Conservation (phyloP, 2,797 vertebrate genomes). For the Muraenolepis orangiensis region DNA sequence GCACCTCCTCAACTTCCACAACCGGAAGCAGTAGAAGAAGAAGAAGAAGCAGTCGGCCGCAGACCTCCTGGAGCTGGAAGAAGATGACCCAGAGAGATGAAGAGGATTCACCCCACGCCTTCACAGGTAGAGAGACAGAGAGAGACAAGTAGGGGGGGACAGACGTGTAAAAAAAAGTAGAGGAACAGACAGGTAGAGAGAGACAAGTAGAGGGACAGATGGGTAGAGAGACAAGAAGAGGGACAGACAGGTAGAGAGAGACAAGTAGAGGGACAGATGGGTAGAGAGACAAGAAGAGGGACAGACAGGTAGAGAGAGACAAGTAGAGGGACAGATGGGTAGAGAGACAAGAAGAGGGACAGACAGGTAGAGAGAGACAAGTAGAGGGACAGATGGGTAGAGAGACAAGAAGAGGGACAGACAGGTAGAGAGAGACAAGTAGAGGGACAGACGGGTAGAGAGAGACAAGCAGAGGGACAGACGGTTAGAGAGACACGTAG, state of each 20-base stretch:
- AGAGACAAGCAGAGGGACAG: too few species aligned
- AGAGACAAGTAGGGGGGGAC: too few species aligned
- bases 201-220: not conserved
- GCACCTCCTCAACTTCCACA: not conserved
- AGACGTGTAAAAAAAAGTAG: too few species aligned
- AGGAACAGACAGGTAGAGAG: not conserved
- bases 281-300: not conserved
- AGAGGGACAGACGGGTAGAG: too few species aligned
- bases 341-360: too few species aligned
- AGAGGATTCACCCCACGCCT: slow-evolving; percentile 71
- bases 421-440: too few species aligned
- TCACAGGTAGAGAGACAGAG: slow-evolving; percentile 71
- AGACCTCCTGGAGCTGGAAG: not conserved
- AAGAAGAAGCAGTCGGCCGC: slow-evolving; percentile 59
- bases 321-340: too few species aligned
- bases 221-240: not conserved
- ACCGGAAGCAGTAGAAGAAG: too few species aligned
- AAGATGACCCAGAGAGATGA: slow-evolving; percentile 52
- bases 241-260: not conserved
- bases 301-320: not conserved
- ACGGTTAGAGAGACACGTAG: too few species aligned
- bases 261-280: not conserved
- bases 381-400: too few species aligned
- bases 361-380: too few species aligned
- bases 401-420: too few species aligned